Base-by-base conservation (phyloP, 2,888 invertebrate genomes). In the Aporophyla nigra region DNA sequence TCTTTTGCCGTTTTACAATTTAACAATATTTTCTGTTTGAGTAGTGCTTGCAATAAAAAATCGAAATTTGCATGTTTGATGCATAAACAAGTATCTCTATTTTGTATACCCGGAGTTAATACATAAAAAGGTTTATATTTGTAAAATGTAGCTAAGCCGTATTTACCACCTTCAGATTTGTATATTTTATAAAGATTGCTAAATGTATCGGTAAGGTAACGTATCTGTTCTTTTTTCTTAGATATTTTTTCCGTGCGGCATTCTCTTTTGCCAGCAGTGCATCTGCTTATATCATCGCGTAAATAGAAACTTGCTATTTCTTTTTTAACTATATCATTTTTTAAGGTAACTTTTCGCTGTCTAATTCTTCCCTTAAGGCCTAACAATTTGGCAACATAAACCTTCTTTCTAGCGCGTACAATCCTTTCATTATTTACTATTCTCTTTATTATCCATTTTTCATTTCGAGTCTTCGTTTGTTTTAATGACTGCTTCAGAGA, bases 181-280 rank as follows among this genome's bases (percentile, higher is more conserved):
- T 67, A 67, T 67, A 67, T 54, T 54, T 67, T 16, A 7, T 67
- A 7, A n/a, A 67, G 14, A 67, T 24, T 43, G 46, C 2, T 10
- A 19, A 51, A 54, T 54, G 67, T 67, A 67, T 67, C 67, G 1
- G 54, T 67, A n/a, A 54, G 67, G 4, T 67, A 54, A 7, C 67
- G 54, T 66, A 67, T 67, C 54, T 67, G 54, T 67, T 67, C 54
- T 67, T 67, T 67, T 67, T 2, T 67, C 67, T 67, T 67, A 1
- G 53, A 53, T 53, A 3, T 2, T 66, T 67, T 53, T 67, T 54
- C 53, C 5, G 67, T 67, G 4, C 54, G 67, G 6, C 67, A 54
- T 54, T 67, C 67, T 54, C 4, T 67, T 67, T 67, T 67, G 33
- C 54, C 67, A 54, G 67, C 67, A 67, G 67, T 67, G 7, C 53